Conservation (phyloP, 2,797 vertebrate species). For the Silurus aristotelis region DNA sequence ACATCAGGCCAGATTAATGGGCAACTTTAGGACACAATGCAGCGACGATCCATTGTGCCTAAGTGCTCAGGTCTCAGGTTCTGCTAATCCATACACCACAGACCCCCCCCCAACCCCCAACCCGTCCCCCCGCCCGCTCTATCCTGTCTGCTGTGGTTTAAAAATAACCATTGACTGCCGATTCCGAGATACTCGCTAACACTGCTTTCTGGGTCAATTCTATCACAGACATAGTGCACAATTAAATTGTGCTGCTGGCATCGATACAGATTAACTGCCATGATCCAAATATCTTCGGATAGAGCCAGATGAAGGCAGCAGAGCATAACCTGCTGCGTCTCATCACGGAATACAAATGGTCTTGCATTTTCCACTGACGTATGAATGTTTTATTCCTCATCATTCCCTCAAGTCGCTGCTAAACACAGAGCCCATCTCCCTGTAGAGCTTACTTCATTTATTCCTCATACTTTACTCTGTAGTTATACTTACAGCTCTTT, state of each 20-base stretch:
- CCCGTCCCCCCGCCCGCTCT: not conserved
- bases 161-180: conserved; percentile 40
- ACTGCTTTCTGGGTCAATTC: conserved; percentile 53
- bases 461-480: not conserved
- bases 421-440: conserved; percentile 15
- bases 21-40: conserved; percentile 11
- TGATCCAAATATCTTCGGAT: conserved; percentile 49
- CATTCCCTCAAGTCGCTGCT: conserved; percentile 26
- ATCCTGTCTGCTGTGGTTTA: conserved; percentile 36
- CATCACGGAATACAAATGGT: conserved; percentile 46
- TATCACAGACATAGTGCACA: conserved; percentile 45
- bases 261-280: conserved; percentile 47
- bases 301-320: conserved; percentile 43
- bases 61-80: conserved; percentile 22
- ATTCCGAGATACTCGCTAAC: conserved; percentile 47
- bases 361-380: conserved; percentile 16
- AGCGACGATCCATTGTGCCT: not conserved
- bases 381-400: conserved; percentile 43
- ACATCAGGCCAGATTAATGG: conserved; percentile 7
- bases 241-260: conserved; percentile 51
- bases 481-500: not conserved
- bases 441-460: conserved; percentile 7
- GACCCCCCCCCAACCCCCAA: not conserved
- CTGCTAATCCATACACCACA: not conserved
- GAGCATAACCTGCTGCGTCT: conserved; percentile 48